Evolutionary conservation across 2,113 vertebrate genomes (phyloP).

Genomic region (Raja brachyura): DNA sequence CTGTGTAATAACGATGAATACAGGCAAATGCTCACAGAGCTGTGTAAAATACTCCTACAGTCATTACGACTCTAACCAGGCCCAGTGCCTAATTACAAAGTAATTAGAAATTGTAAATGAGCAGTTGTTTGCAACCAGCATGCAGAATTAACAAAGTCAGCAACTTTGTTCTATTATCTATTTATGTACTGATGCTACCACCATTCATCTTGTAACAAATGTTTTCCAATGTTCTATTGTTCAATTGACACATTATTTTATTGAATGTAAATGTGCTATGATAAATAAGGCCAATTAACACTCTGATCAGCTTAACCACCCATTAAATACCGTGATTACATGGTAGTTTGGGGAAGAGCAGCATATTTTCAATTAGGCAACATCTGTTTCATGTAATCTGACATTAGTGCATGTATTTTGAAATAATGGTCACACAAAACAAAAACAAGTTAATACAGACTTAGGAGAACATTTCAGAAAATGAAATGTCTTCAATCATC

Average conservation of each 20-base stretch:
- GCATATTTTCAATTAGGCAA: conserved; percentile 8
- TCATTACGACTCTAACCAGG: background rate
- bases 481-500: background rate
- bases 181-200: background rate
- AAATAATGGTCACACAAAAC: background rate
- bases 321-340: conserved; percentile 32
- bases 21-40: background rate
- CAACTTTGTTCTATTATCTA: background rate
- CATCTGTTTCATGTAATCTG: background rate
- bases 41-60: background rate
- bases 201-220: background rate
- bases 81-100: conserved; percentile 14
- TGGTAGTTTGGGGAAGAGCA: background rate
- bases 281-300: conserved; percentile 31
- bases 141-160: background rate
- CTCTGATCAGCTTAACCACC: conserved; percentile 18
- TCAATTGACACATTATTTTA: background rate
- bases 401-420: background rate
- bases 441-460: background rate
- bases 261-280: conserved; percentile 27
- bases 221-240: background rate
- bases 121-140: background rate
- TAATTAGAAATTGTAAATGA: conserved; percentile 10
- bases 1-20: background rate
- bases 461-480: too few species aligned